Conservation (phyloP, 2,797 vertebrate genomes). For the Trematocara caparti region DNA sequence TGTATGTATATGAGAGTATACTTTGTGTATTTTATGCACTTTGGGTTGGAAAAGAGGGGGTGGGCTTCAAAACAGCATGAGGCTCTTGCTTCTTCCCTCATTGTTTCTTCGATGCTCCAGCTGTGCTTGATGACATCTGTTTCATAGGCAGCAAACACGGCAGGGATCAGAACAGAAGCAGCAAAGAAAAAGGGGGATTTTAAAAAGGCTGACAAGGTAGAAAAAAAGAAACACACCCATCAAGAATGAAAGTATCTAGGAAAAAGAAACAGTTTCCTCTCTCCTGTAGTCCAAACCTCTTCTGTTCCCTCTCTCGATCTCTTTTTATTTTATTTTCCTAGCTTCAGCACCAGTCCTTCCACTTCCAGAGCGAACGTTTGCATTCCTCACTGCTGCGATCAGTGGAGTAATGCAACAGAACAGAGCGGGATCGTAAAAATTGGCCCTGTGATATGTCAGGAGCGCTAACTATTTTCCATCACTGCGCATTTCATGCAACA, state of each 20-base stretch:
- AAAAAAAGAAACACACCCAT: conserved; percentile 27
- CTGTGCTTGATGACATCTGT: conserved; percentile 68
- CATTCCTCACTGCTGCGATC: conserved; percentile 39
- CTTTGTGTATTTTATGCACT: conserved; percentile 1
- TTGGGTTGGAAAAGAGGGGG: conserved; percentile 10
- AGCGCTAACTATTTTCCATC: conserved; percentile 33
- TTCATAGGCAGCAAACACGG: conserved; percentile 49
- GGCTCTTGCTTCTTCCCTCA: conserved; percentile 38
- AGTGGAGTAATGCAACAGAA: conserved; percentile 44
- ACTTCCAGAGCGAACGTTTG: conserved; percentile 27
- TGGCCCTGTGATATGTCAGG: conserved; percentile 47
- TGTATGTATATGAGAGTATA: conserved; percentile 17
- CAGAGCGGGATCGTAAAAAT: conserved; percentile 52
- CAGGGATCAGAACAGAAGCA: conserved; percentile 50
- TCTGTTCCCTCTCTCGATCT: conserved; percentile 1
- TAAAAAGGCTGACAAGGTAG: conserved; percentile 38
- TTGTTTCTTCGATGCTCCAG: conserved; percentile 48
- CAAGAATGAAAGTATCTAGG: conserved; percentile 32
- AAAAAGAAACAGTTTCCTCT: conserved; percentile 31
- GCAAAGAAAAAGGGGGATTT: conserved; percentile 4
- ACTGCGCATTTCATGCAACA: conserved; percentile 40
- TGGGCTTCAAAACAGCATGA: conserved; percentile 39
- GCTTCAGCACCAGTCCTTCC: conserved; percentile 6
- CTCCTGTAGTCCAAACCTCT: conserved; percentile 22
- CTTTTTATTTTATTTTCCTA: neutral